Evolutionary conservation across 2,888 invertebrate species (phyloP), one percentile per base, ranked within the genome.

Genomic region (Volucella inanis): DNA sequence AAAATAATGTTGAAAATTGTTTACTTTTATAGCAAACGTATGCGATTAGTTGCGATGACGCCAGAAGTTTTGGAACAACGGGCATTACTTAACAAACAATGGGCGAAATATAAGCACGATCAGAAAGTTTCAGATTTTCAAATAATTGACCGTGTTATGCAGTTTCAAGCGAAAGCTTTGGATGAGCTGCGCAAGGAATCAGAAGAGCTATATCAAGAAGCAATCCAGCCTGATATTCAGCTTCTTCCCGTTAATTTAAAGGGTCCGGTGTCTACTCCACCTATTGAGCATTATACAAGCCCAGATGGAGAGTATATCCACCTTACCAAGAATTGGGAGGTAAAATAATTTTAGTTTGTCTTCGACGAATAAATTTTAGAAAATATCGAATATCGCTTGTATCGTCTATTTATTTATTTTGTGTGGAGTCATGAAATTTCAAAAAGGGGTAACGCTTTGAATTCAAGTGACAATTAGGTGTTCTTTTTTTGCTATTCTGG

Each of bases 251-350:
- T 94, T 88, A 93, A 93, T 18, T 90, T 94, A 1, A 93, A 93
- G 76, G 98, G 98, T 0, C 97, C 98, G 0, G 94, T 95, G 0
- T 93, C 95, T 39, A 98, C 98, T 0, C 98, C 98, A 3, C 95
- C 98, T 0, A 96, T 97, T 77, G 93, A 95, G 89, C 93, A 94
- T 85, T 99, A 97, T 90, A 93, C 94, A 0, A 94, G 95, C 57
- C 97, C 97, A 0, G 98, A 99, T 92, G 99, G 99, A 49, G 97
- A 98, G 89, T 98, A 98, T 90, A 91, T 94, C 22, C 96, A 98
- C 90, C 93, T 96, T 41, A 95, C 97, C 0, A 96, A 94, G 91
- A 96, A 96, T 89, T 97, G 96, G 96, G 94, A 95, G 11, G 14
- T 11, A n/a, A 39, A 31, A 22, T 55, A 50, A 18, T 31, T 43